These are phyloP conservation scores for Gonocerus acuteangulatus DNA, from an alignment of 2,888 invertebrate species.

Conservation along the genomic window DNA sequence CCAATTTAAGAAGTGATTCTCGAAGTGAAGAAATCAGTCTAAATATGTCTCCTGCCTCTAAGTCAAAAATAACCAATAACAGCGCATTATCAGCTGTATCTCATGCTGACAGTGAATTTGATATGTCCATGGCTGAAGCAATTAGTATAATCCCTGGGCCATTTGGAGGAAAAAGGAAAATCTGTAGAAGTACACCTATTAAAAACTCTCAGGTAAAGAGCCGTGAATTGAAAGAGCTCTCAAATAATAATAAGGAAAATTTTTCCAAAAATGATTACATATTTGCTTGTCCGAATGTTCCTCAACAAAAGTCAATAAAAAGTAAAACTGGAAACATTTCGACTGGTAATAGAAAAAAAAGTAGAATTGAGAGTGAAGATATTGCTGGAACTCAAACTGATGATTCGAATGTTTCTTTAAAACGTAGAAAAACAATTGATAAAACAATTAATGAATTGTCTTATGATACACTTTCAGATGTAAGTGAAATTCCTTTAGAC, in stretches of 20 bases:
- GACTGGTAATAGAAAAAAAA: background rate
- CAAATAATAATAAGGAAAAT: too few relatives aligned
- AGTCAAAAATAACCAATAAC: too few relatives aligned
- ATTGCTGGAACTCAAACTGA: too few relatives aligned
- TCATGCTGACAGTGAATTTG: too few relatives aligned
- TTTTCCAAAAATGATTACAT: too few relatives aligned
- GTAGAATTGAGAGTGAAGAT: too few relatives aligned
- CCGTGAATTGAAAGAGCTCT: too few relatives aligned
- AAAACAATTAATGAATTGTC: conserved; percentile 9
- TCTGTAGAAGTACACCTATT: background rate
- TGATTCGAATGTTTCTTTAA: background rate
- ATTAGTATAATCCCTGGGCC: background rate
- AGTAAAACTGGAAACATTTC: background rate
- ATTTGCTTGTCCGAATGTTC: too few relatives aligned
- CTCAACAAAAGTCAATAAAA: background rate
- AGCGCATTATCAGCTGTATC: too few relatives aligned
- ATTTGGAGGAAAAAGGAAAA: background rate
- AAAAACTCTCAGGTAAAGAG: background rate
- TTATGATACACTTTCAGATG: background rate
- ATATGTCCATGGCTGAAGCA: background rate
- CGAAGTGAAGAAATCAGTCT: background rate
- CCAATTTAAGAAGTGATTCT: background rate
- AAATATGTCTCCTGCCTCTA: background rate
- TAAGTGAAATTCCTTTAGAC: background rate
- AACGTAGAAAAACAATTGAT: background rate